A percentile compares a stretch with the other conserved stretches of the same genome.
These are phyloP conservation scores for Paramormyrops kingsleyae DNA, from an alignment of 2,113 vertebrate genomes.

Conservation along the genomic window DNA sequence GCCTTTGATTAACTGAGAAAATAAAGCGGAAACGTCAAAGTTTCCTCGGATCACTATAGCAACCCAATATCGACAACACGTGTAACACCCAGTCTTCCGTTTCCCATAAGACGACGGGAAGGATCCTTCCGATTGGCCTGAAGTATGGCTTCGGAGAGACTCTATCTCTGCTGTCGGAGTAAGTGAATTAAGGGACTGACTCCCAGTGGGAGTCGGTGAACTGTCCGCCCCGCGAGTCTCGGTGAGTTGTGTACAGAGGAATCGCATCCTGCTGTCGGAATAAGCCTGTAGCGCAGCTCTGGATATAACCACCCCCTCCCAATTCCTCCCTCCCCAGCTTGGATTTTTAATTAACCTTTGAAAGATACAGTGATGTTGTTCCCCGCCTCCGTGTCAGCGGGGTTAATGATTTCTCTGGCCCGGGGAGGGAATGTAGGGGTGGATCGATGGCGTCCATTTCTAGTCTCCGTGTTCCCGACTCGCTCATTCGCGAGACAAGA, in stretches of 20 bases:
- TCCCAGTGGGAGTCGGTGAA: neutral
- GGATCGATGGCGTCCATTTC: slow-evolving; percentile 71
- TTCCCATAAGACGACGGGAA: neutral
- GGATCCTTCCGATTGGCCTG: neutral
- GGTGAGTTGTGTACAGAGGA: neutral
- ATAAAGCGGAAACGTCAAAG: neutral
- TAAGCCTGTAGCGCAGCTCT: slow-evolving; percentile 37
- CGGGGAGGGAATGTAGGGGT: slow-evolving; percentile 50
- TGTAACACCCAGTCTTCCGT: neutral
- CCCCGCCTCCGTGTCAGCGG: slow-evolving; percentile 59
- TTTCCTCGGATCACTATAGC: neutral
- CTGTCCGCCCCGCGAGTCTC: neutral
- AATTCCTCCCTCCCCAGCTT: slow-evolving; percentile 33
- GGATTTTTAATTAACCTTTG: slow-evolving; percentile 77
- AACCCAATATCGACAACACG: neutral
- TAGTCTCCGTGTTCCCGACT: slow-evolving; percentile 49
- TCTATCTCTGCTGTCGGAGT: neutral
- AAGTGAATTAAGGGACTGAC: slow-evolving; percentile 12
- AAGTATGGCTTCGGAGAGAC: neutral
- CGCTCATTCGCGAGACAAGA: slow-evolving; percentile 52
- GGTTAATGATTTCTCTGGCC: slow-evolving; percentile 69
- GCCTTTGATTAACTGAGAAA: neutral
- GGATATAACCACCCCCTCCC: slow-evolving; percentile 46
- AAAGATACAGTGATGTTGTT: slow-evolving; percentile 65
- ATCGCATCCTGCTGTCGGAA: neutral